Evolutionary conservation across 2,113 vertebrate genomes (phyloP).

Genomic region (Anguilla japonica): DNA sequence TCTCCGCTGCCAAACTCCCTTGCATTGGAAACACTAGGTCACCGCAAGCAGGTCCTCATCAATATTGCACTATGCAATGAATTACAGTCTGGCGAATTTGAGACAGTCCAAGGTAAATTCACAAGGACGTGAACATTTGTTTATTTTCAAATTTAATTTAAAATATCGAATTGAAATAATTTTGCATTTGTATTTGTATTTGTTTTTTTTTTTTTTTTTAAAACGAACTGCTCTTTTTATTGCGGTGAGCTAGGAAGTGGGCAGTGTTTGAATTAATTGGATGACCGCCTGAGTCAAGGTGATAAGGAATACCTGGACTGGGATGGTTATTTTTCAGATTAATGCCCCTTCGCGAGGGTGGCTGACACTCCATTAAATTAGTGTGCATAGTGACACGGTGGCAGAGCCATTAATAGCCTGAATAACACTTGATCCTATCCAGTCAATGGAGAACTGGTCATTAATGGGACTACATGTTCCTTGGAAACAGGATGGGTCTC

Average conservation of each 20-base stretch:
- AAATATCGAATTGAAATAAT: background rate
- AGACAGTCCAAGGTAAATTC: background rate
- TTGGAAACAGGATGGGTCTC: conserved; percentile 38
- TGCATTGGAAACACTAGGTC: background rate
- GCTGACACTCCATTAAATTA: conserved; percentile 36
- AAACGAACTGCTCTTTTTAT: background rate
- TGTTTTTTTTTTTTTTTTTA: background rate
- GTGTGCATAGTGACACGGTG: background rate
- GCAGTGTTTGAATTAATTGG: conserved; percentile 33
- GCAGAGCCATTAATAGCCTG: conserved; percentile 51
- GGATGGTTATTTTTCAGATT: conserved; percentile 50
- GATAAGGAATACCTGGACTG: conserved; percentile 42
- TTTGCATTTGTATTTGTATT: background rate
- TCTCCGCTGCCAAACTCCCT: too few species aligned
- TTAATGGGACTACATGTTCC: conserved; percentile 48
- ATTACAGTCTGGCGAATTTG: background rate
- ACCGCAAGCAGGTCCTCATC: background rate
- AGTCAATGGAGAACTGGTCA: conserved; percentile 23
- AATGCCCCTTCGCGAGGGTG: conserved; percentile 52
- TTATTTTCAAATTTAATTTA: background rate
- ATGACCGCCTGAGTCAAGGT: conserved; percentile 37
- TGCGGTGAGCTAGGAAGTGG: conserved; percentile 39
- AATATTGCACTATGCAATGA: background rate
- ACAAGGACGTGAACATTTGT: background rate
- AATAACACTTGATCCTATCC: conserved; percentile 36